Conservation (phyloP, 2,113 vertebrate genomes). For the Panthera leo region DNA sequence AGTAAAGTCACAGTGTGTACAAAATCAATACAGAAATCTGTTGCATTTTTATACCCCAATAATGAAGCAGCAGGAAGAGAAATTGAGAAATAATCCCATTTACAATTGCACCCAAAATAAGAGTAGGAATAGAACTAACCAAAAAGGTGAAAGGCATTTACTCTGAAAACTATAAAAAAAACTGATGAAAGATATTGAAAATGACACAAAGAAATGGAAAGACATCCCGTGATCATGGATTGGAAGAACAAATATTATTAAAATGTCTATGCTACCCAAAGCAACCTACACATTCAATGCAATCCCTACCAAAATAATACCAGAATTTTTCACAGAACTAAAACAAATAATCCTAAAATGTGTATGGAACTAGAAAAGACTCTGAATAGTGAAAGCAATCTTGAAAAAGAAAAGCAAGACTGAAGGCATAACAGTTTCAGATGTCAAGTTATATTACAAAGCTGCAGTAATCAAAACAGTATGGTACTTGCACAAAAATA, state of each 20-base stretch:
- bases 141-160: not conserved
- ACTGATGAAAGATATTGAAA: not conserved
- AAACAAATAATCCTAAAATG: not conserved
- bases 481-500: not conserved
- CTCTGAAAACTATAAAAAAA: not conserved
- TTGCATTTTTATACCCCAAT: not conserved
- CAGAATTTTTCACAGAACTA: not conserved
- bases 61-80: not conserved
- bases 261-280: not conserved
- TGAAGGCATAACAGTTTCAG: not conserved
- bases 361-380: not conserved
- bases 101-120: not conserved
- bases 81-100: not conserved
- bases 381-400: not conserved
- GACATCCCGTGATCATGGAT: not conserved
- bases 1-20: not conserved
- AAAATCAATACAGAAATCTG: not conserved
- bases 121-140: not conserved
- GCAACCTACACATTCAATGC: not conserved
- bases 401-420: not conserved
- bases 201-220: not conserved
- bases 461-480: not conserved
- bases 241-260: not conserved
- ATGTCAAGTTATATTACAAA: not conserved
- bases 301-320: not conserved